Conservation (phyloP, 1,140 invertebrate species). For the Aphelinus atriplicis region DNA sequence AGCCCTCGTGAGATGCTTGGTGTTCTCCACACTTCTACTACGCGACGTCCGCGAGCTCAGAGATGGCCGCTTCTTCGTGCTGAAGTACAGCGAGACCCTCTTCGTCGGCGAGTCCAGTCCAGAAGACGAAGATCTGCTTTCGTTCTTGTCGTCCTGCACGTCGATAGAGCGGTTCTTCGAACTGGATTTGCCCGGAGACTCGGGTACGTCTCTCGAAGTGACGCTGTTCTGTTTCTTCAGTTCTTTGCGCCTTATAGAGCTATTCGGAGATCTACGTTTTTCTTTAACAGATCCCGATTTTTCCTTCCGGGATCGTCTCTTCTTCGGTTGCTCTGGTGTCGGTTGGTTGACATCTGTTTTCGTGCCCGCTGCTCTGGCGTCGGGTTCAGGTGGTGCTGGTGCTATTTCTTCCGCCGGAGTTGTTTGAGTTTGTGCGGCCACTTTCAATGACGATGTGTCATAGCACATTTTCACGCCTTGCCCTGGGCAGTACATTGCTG, state of each 20-base stretch:
- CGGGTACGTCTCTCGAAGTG: conserved; percentile 46
- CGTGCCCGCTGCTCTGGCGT: not conserved
- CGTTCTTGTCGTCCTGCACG: conserved; percentile 53
- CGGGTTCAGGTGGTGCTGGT: not conserved
- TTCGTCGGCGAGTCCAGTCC: conserved; percentile 59
- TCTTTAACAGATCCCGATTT: conserved; percentile 24
- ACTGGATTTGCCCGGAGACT: conserved; percentile 39
- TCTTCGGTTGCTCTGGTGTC: conserved; percentile 25
- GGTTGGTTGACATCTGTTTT: conserved; percentile 3
- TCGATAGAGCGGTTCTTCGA: conserved; percentile 36
- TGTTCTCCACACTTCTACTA: conserved; percentile 53
- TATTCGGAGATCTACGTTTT: conserved; percentile 1
- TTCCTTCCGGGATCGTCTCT: conserved; percentile 31
- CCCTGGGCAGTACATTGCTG: conserved; percentile 31
- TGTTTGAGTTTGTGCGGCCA: conserved; percentile 56
- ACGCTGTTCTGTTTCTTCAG: conserved; percentile 51
- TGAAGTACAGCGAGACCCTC: conserved; percentile 52
- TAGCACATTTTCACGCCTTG: conserved; percentile 48
- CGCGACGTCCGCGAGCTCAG: conserved; percentile 53
- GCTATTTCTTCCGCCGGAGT: conserved; percentile 47
- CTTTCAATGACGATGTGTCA: conserved; percentile 49
- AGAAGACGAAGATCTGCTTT: conserved; percentile 62
- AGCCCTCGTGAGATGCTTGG: conserved; percentile 43
- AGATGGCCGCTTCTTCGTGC: conserved; percentile 55
- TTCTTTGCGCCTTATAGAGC: conserved; percentile 43